Conservation (phyloP, 2,113 vertebrate species). For the Cyprinus carpio region DNA sequence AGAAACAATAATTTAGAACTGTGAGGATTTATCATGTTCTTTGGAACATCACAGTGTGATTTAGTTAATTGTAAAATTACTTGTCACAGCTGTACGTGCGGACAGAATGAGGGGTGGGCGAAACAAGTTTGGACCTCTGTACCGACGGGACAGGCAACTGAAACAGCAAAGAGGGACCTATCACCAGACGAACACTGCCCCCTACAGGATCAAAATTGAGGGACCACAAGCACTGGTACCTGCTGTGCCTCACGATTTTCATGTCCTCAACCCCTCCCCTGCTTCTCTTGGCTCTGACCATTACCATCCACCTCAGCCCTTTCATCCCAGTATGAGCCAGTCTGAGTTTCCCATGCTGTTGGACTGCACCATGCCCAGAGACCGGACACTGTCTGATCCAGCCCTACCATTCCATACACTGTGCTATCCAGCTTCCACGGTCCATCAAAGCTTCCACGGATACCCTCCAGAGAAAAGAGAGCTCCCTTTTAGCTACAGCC, state of each 20-base stretch:
- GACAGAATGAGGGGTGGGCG: constrained; percentile 81
- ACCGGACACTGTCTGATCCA: constrained; percentile 55
- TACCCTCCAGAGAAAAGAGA: constrained; percentile 64
- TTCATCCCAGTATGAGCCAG: constrained; percentile 56
- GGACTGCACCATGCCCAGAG: constrained; percentile 62
- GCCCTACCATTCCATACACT: constrained; percentile 61
- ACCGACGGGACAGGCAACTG: constrained; percentile 75
- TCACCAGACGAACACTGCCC: constrained; percentile 56
- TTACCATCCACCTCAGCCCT: constrained; percentile 63
- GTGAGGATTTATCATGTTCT: not conserved
- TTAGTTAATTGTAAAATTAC: not conserved
- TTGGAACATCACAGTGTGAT: not conserved
- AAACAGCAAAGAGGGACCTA: constrained; percentile 70
- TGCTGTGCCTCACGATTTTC: constrained; percentile 56
- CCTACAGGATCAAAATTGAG: constrained; percentile 72
- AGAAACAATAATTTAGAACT: not conserved
- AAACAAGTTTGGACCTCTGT: constrained; percentile 81
- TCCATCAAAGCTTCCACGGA: constrained; percentile 46
- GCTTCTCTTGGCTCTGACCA: constrained; percentile 56
- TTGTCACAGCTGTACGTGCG: constrained; percentile 74
- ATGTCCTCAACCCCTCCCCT: constrained; percentile 48
- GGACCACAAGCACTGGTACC: constrained; percentile 57
- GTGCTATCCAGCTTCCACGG: constrained; percentile 46
- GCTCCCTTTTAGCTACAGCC: constrained; percentile 53
- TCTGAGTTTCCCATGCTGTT: constrained; percentile 54